Evolutionary conservation across 2,113 vertebrate genomes (phyloP).

Genomic region (Pseudorasbora parva): DNA sequence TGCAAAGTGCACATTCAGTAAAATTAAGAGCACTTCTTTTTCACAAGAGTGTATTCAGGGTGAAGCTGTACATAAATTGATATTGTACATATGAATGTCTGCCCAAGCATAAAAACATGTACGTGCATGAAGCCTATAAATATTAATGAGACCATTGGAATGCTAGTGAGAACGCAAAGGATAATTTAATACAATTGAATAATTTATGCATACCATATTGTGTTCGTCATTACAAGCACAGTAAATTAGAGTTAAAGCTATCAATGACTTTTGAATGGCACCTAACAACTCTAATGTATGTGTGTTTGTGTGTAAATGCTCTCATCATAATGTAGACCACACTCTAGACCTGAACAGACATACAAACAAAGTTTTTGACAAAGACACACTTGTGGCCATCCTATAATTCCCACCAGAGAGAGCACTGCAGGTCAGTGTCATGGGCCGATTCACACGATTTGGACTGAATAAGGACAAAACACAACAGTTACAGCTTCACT

Average conservation of each 20-base stretch:
- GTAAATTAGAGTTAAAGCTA: background rate
- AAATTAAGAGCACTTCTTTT: too few species aligned
- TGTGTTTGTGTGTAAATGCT: background rate
- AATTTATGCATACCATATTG: background rate
- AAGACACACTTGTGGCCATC: background rate
- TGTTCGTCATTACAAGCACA: background rate
- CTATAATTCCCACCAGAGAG: background rate
- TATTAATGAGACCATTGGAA: constrained; percentile 1
- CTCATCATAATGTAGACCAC: background rate
- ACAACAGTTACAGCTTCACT: background rate
- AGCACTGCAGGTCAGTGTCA: background rate
- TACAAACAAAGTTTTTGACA: background rate
- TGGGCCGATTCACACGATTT: background rate
- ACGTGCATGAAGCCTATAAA: background rate
- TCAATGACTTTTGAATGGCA: background rate
- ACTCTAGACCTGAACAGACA: background rate
- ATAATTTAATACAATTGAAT: background rate
- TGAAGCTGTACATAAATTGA: background rate
- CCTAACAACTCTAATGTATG: background rate
- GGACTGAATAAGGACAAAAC: background rate
- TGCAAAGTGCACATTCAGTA: too few species aligned
- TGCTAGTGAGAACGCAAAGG: background rate
- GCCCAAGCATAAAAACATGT: background rate
- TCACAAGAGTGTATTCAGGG: background rate
- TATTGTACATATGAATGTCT: background rate